Evolutionary conservation across 1,140 invertebrate genomes (phyloP), one percentile per base, ranked within the genome.

Genomic region (Paracyclopina nana): DNA sequence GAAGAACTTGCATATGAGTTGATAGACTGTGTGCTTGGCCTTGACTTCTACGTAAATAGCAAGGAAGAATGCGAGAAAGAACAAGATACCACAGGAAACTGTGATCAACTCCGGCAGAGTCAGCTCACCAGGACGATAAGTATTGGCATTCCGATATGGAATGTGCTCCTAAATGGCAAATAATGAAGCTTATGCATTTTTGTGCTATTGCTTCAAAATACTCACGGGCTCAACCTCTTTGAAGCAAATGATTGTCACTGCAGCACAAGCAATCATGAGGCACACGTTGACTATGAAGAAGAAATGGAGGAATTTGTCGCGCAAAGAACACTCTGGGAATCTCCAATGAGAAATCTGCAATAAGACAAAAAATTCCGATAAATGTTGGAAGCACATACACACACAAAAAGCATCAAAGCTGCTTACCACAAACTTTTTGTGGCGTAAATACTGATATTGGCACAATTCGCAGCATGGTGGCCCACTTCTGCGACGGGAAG

Each of bases 31-130:
- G 53, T 69, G 61, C 27, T 62, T 59, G 12, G 70, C 70, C 55
- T 72, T 72, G 16, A 72, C 69, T 57, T 72, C 68, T 18, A 69
- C 70, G 53, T 71, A 70, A 66, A 72, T 72, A 29, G 70, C 68
- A 6, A 72, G 60, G 57, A 72, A 72, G 54, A 72, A 72, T 6
- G 69, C 68, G 16, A 71, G 61, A 57, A 72, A 72, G 57, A 72
- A 72, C 24, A 69, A 57, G 5, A 72, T 67, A 0, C 69, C 70
- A 58, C 70, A 71, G 0, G 66, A 63, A 14, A 72, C 59, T 1
- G 69, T 71, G 6, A 71, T 63, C 11, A 70, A 61, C 55, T 71
- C 70, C 26, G 68, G 65, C 5, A 61, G 59, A 0, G 65, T 69
- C 28, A 71, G 60, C 46, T 69, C 62, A 12, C 63, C 60, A 40